Evolutionary conservation across 2,888 invertebrate genomes (phyloP).

Genomic region (Diadegma fenestrale): DNA sequence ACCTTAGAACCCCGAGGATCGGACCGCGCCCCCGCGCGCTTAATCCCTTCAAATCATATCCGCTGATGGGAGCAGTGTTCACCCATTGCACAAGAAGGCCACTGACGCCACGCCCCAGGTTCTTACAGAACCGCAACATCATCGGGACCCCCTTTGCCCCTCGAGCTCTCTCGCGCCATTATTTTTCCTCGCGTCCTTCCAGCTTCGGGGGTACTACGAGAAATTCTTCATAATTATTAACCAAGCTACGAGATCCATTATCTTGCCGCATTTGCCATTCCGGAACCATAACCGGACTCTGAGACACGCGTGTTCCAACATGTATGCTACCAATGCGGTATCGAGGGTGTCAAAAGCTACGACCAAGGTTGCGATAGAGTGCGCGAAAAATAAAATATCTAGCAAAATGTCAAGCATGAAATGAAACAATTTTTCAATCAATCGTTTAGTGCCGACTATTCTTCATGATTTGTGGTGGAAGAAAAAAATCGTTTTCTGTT

Average conservation of each 20-base stretch:
- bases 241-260: background rate
- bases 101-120: conserved; percentile 80
- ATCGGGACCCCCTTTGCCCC: conserved; percentile 61
- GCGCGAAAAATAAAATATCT: no score
- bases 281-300: conserved; percentile 65
- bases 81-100: conserved; percentile 83
- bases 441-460: no score
- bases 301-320: conserved; percentile 1
- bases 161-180: conserved; percentile 2
- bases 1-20: conserved; percentile 75
- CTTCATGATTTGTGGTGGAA: no score
- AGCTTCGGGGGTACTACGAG: conserved; percentile 48
- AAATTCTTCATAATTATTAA: conserved; percentile 39
- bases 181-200: conserved; percentile 53
- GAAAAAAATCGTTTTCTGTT: background rate
- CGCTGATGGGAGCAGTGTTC: conserved; percentile 79
- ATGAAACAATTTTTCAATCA: no score
- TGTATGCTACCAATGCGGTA: background rate
- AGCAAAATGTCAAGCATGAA: no score
- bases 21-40: conserved; percentile 81
- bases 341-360: background rate
- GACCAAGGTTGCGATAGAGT: no score
- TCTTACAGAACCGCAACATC: conserved; percentile 65
- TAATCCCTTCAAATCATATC: conserved; percentile 83
- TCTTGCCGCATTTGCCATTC: conserved; percentile 37